phyloP scores from a whole-genome alignment of 2,888 invertebrate genomes.

The Pachymerium ferrugineum region DNA sequence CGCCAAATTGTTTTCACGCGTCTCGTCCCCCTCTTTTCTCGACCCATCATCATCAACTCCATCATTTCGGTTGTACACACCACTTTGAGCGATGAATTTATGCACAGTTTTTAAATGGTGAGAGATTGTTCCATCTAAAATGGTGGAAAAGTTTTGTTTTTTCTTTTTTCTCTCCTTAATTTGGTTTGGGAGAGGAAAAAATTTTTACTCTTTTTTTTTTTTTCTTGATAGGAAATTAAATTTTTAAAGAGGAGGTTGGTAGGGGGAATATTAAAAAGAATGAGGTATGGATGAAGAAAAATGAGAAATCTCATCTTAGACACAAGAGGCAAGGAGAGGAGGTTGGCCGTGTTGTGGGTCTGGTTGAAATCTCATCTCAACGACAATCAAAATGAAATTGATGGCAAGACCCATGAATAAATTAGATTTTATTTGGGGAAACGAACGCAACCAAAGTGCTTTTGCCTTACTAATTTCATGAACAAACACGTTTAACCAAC shows the following conservation, averaged over 20 bases:
- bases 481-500: neutral
- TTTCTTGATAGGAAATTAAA: neutral
- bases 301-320: slow-evolving; percentile 21
- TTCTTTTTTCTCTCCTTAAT: neutral
- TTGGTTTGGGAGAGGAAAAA: slow-evolving; percentile 2
- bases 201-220: neutral
- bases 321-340: slow-evolving; percentile 16
- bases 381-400: slow-evolving; percentile 21
- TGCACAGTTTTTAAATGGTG: slow-evolving; percentile 12
- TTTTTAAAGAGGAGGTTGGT: neutral
- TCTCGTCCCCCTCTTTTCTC: neutral
- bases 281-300: neutral
- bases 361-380: slow-evolving; percentile 20
- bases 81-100: slow-evolving; percentile 9
- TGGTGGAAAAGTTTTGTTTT: slow-evolving; percentile 20
- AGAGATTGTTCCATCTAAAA: no score
- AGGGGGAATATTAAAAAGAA: slow-evolving; percentile 3
- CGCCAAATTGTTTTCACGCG: slow-evolving; percentile 21
- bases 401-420: slow-evolving; percentile 21
- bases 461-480: slow-evolving; percentile 3
- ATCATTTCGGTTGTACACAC: neutral
- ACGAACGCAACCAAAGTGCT: slow-evolving; percentile 6
- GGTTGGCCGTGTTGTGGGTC: slow-evolving; percentile 23
- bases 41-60: neutral
- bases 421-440: slow-evolving; percentile 17